Conservation (phyloP, 1,140 invertebrate species). For the Bathynomus jamesi region DNA sequence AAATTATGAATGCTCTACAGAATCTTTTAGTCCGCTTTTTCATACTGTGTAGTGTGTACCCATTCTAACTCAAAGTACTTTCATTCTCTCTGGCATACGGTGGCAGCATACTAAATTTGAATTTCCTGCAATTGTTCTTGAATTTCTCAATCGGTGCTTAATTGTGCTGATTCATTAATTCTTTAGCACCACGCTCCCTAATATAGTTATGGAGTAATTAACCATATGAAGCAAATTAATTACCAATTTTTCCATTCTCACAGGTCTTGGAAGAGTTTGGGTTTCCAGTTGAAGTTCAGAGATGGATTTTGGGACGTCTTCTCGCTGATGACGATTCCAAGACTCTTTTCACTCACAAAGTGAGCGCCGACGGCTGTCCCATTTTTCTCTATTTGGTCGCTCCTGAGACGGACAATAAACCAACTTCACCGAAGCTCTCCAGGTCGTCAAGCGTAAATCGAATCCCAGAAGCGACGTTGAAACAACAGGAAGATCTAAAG, state of each 20-base stretch:
- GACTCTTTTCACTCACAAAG: conserved; percentile 52
- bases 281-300: conserved; percentile 46
- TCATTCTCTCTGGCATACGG: too few species aligned
- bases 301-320: conserved; percentile 67
- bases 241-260: not conserved
- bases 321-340: conserved; percentile 55
- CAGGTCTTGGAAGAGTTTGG: conserved; percentile 1
- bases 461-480: not conserved
- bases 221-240: not conserved
- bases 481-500: too few species aligned
- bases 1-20: too few species aligned
- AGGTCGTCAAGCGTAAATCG: not conserved
- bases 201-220: not conserved
- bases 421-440: not conserved
- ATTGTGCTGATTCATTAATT: too few species aligned
- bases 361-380: conserved; percentile 47
- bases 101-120: too few species aligned
- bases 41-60: too few species aligned
- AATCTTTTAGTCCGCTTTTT: too few species aligned
- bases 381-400: conserved; percentile 64
- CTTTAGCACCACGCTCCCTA: too few species aligned
- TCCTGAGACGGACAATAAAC: conserved; percentile 36
- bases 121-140: not conserved
- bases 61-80: too few species aligned
- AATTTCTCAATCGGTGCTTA: not conserved